phyloP scores from a whole-genome alignment of 2,113 vertebrate species.

The Benitochromis conjunctus region DNA sequence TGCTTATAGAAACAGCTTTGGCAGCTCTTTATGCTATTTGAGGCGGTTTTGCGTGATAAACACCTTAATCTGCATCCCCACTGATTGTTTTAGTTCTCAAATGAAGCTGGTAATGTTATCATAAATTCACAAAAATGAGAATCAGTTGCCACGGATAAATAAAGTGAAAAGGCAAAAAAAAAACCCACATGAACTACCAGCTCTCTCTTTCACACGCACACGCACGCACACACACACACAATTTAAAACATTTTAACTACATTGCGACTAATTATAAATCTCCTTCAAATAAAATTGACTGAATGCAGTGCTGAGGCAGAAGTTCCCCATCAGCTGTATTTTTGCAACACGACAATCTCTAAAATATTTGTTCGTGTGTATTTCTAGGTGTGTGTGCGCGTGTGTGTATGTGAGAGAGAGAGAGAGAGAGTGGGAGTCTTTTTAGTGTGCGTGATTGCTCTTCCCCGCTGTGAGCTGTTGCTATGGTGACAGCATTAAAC shows the following conservation, averaged over 20 bases:
- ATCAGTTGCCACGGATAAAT: not conserved
- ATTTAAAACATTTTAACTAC: not conserved
- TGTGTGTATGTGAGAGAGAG: not conserved
- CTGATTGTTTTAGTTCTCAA: not conserved
- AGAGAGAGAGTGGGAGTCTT: not conserved
- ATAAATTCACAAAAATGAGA: not conserved
- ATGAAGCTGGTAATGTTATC: not conserved
- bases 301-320: not conserved
- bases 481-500: slow-evolving; percentile 67
- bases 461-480: slow-evolving; percentile 62
- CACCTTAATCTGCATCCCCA: not conserved
- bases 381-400: not conserved
- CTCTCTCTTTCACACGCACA: not conserved
- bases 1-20: not conserved
- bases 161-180: not conserved
- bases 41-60: not conserved
- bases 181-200: not conserved
- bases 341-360: not conserved
- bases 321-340: not conserved
- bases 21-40: not conserved
- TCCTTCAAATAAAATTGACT: not conserved
- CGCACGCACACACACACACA: not conserved
- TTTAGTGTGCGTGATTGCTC: slow-evolving; percentile 32
- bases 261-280: not conserved
- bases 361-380: not conserved